Evolutionary conservation across 2,113 vertebrate genomes (phyloP).

Genomic region (Rhizomys pruinosus): DNA sequence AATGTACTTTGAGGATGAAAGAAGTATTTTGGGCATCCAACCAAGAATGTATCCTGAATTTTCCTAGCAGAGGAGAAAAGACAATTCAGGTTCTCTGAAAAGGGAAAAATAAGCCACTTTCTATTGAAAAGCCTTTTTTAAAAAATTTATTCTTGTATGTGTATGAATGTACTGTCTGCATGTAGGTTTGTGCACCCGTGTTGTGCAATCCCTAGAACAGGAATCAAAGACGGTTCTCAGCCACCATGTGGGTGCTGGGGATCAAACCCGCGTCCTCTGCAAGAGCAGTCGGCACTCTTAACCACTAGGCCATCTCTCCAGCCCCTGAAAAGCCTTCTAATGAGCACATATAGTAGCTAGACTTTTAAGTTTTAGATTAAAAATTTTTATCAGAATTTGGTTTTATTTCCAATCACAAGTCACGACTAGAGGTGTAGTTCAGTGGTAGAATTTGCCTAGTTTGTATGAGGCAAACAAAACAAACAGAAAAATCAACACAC

Average conservation of each 20-base stretch:
- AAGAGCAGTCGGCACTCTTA: too few relatives aligned
- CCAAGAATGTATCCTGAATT: neutral
- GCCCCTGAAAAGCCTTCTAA: conserved; percentile 19
- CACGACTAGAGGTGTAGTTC: neutral
- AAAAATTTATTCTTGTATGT: too few relatives aligned
- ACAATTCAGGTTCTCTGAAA: neutral
- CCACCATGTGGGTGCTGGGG: too few relatives aligned
- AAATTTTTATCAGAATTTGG: neutral
- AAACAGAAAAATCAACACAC: neutral
- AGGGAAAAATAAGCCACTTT: neutral
- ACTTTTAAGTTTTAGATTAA: conserved; percentile 28
- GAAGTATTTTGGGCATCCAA: neutral
- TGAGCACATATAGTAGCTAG: neutral
- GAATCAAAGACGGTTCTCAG: too few relatives aligned
- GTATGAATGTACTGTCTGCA: too few relatives aligned
- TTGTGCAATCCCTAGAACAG: too few relatives aligned
- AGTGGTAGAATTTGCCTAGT: neutral
- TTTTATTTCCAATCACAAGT: conserved; percentile 50
- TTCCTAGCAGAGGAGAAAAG: neutral
- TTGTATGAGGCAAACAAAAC: neutral
- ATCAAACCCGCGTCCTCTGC: too few relatives aligned
- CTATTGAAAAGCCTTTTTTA: conserved; percentile 1
- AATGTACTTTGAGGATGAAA: conserved; percentile 15
- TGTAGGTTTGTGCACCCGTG: too few relatives aligned
- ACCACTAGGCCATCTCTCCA: too few relatives aligned